phyloP scores from a whole-genome alignment of 2,888 invertebrate species.

The Hydrotaea cyrtoneurina region DNA sequence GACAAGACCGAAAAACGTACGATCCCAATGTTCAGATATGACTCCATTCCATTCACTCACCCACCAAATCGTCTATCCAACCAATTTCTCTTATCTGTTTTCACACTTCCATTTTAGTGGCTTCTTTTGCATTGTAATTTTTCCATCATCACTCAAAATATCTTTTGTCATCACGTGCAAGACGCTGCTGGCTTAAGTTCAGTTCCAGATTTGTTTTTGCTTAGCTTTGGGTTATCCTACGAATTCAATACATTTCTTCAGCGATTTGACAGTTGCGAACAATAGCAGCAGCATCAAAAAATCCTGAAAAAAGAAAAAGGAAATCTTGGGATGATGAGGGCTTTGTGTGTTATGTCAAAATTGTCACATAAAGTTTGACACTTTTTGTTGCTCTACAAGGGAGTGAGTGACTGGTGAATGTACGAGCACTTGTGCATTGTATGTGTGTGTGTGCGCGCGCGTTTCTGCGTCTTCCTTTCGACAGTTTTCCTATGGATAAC shows the following conservation, averaged over 20 bases:
- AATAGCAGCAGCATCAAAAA: neutral
- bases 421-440: no score
- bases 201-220: neutral
- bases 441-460: neutral
- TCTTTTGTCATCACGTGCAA: slow-evolving; percentile 42
- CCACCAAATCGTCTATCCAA: neutral
- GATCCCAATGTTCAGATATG: slow-evolving; percentile 11
- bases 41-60: neutral
- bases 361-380: slow-evolving; percentile 51
- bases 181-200: slow-evolving; percentile 21
- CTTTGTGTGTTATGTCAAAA: slow-evolving; percentile 41
- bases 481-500: neutral
- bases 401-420: slow-evolving; percentile 1
- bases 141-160: slow-evolving; percentile 52
- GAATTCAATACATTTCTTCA: slow-evolving; percentile 43
- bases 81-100: neutral
- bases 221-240: slow-evolving; percentile 26
- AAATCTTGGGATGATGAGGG: slow-evolving; percentile 39
- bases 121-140: slow-evolving; percentile 30
- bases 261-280: slow-evolving; percentile 45
- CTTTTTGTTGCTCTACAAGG: slow-evolving; percentile 5
- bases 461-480: no score
- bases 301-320: neutral
- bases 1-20: no score
- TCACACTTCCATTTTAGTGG: neutral